Evolutionary conservation across 2,113 vertebrate genomes (phyloP).

Genomic region (Acinonyx jubatus): DNA sequence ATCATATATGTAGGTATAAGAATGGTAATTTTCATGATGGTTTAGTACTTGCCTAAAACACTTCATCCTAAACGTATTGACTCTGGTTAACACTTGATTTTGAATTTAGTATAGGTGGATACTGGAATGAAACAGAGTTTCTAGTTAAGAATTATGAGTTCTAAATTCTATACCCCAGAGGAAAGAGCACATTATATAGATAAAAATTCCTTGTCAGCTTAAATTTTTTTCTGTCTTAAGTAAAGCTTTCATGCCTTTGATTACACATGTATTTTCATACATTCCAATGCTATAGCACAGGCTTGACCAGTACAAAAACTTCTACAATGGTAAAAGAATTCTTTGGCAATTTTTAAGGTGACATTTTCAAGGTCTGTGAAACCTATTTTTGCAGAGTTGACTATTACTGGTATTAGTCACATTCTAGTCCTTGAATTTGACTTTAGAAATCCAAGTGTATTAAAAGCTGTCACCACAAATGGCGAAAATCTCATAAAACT

Average conservation of each 20-base stretch:
- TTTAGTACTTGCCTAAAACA: not conserved
- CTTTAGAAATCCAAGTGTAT: not conserved
- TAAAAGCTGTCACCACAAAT: constrained; percentile 39
- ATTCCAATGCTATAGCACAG: not conserved
- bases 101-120: not conserved
- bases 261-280: not conserved
- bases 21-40: not conserved
- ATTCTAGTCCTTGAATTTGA: not conserved
- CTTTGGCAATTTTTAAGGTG: not conserved
- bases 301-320: not conserved
- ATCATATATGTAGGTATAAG: not conserved
- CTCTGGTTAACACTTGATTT: not conserved
- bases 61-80: not conserved
- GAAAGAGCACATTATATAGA: not conserved
- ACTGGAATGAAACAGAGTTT: not conserved
- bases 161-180: not conserved
- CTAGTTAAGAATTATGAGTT: not conserved
- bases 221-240: constrained; percentile 11
- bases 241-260: not conserved
- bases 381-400: not conserved
- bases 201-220: constrained; percentile 14
- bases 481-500: not conserved
- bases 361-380: not conserved
- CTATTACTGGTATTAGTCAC: not conserved
- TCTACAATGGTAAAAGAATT: not conserved